These are phyloP conservation scores for Orcinus orca DNA, from an alignment of 2,113 vertebrate species.

Conservation along the genomic window DNA sequence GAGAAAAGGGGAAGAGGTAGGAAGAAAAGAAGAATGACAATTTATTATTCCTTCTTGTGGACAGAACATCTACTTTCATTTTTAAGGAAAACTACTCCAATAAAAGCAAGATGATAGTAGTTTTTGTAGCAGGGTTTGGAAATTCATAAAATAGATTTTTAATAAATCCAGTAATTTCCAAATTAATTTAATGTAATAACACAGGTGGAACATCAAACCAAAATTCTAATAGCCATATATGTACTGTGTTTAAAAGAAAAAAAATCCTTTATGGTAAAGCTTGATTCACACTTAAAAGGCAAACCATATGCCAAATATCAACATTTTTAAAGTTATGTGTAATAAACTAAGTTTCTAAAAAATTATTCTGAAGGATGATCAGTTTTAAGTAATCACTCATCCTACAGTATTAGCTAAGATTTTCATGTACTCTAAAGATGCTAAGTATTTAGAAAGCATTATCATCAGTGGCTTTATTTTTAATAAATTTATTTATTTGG, in stretches of 20 bases:
- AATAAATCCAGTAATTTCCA: background rate
- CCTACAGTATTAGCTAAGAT: background rate
- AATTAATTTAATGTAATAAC: background rate
- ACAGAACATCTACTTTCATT: background rate
- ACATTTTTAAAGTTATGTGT: background rate
- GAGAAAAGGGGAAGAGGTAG: background rate
- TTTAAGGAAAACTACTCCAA: conserved; percentile 34
- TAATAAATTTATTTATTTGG: too few species aligned
- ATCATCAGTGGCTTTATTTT: background rate
- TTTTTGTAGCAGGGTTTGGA: conserved; percentile 20
- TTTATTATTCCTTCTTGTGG: background rate
- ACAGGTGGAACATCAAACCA: background rate
- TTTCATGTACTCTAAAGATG: background rate
- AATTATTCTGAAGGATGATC: background rate
- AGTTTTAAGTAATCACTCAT: background rate
- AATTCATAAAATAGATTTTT: background rate
- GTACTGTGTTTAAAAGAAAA: background rate
- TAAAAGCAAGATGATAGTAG: background rate
- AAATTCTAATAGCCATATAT: background rate
- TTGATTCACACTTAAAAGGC: background rate
- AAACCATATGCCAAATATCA: background rate
- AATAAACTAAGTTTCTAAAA: conserved; percentile 8
- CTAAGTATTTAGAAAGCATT: conserved; percentile 19
- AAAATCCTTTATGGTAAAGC: background rate
- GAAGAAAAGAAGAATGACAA: background rate